Percentiles rank a stretch among this genome's conserved stretches.
Evolutionary conservation across 2,113 vertebrate genomes (phyloP).

Genomic region (Odontesthes bonariensis): DNA sequence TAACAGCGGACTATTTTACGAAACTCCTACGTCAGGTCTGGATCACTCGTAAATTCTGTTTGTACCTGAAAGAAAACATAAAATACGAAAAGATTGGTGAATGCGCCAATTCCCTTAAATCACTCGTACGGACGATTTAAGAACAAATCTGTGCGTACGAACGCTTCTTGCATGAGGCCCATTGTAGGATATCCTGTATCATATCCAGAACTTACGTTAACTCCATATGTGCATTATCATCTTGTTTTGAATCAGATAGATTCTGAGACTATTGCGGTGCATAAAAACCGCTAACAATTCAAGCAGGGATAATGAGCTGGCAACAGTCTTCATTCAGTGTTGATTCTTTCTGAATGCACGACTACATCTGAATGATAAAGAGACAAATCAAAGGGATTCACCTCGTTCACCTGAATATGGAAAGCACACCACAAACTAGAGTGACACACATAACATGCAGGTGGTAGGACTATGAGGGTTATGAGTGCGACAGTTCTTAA

Average conservation of each 20-base stretch:
- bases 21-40: no score
- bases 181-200: not conserved
- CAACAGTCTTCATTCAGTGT: not conserved
- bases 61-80: no score
- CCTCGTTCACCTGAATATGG: slow-evolving; percentile 1
- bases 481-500: not conserved
- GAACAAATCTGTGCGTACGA: no score
- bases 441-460: not conserved
- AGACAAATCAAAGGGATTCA: not conserved
- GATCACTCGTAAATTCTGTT: no score
- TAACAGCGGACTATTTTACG: no score
- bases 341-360: not conserved
- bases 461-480: not conserved
- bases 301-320: not conserved
- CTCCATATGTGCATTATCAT: not conserved
- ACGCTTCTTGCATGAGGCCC: no score
- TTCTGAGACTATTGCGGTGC: no score
- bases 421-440: not conserved
- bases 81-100: no score
- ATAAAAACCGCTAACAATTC: not conserved
- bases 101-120: no score
- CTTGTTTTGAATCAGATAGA: not conserved
- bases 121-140: no score
- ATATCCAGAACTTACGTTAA: not conserved
- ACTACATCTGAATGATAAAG: not conserved